Evolutionary conservation across 2,888 invertebrate species (phyloP).

Genomic region (Drosophila nr. medialis): DNA sequence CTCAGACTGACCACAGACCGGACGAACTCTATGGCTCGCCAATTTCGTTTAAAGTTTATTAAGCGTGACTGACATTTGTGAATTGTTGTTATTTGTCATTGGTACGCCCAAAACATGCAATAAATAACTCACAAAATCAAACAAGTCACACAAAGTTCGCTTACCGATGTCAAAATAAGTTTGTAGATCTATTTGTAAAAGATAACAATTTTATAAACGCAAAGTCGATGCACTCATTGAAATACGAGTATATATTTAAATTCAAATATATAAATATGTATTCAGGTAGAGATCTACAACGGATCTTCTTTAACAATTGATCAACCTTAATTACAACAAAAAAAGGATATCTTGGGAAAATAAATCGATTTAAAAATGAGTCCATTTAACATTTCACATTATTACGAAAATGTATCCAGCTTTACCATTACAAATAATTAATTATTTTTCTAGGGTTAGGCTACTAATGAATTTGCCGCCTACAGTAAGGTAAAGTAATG

Average conservation of each 20-base stretch:
- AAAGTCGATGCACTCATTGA: background rate
- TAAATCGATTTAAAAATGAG: background rate
- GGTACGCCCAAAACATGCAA: slow-evolving; percentile 66
- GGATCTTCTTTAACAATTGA: background rate
- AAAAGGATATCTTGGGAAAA: background rate
- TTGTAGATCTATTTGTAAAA: slow-evolving; percentile 5
- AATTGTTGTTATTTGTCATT: slow-evolving; percentile 59
- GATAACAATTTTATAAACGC: background rate
- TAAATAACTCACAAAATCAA: slow-evolving; percentile 47
- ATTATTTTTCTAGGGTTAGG: background rate
- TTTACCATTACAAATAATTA: too few relatives aligned
- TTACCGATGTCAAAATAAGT: background rate
- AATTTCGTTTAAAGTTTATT: slow-evolving; percentile 75
- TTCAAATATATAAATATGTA: background rate
- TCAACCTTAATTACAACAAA: background rate
- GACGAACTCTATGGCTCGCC: slow-evolving; percentile 68
- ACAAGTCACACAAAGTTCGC: slow-evolving; percentile 24
- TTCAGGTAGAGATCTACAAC: background rate
- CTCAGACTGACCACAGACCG: slow-evolving; percentile 48
- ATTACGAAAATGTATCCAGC: background rate
- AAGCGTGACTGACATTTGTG: slow-evolving; percentile 79
- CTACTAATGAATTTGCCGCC: background rate
- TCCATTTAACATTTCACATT: background rate
- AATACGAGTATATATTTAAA: background rate
- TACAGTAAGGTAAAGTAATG: background rate